Conservation (phyloP, 1,140 invertebrate species). For the Lineus longissimus region DNA sequence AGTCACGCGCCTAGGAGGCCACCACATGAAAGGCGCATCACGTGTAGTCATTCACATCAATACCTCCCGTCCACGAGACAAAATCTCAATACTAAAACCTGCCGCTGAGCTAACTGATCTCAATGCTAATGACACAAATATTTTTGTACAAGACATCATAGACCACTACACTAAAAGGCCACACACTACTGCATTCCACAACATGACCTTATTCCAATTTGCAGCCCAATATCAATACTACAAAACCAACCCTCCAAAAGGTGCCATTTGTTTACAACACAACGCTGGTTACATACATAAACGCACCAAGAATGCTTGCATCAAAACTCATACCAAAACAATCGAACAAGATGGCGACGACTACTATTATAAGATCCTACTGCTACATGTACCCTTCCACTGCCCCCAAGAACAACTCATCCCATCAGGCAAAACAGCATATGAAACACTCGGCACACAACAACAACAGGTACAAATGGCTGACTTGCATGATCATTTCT, state of each 20-base stretch:
- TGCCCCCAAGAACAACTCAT: not conserved
- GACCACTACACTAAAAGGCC: not conserved
- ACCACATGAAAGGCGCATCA: conserved; percentile 15
- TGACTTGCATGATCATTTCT: not conserved
- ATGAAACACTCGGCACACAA: not conserved
- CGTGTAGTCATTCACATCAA: conserved; percentile 21
- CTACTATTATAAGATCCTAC: conserved; percentile 24
- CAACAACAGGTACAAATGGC: not conserved
- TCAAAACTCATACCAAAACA: conserved; percentile 20
- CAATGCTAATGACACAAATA: not conserved
- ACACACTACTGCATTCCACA: conserved; percentile 6
- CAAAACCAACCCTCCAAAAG: not conserved
- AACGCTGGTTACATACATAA: conserved; percentile 14
- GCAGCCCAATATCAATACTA: conserved; percentile 16
- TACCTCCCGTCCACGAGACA: conserved; percentile 15
- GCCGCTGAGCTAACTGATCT: not conserved
- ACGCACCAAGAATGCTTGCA: conserved; percentile 8
- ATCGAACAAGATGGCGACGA: conserved; percentile 21
- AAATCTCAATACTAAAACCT: conserved; percentile 15
- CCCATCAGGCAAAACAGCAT: not conserved
- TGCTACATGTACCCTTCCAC: conserved; percentile 17
- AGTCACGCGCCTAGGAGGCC: conserved; percentile 12
- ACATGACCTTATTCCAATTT: conserved; percentile 15
- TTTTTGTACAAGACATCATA: not conserved
- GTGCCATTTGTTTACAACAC: not conserved